Base-by-base conservation (phyloP, 2,888 invertebrate genomes). In the Drosophila affinis region DNA sequence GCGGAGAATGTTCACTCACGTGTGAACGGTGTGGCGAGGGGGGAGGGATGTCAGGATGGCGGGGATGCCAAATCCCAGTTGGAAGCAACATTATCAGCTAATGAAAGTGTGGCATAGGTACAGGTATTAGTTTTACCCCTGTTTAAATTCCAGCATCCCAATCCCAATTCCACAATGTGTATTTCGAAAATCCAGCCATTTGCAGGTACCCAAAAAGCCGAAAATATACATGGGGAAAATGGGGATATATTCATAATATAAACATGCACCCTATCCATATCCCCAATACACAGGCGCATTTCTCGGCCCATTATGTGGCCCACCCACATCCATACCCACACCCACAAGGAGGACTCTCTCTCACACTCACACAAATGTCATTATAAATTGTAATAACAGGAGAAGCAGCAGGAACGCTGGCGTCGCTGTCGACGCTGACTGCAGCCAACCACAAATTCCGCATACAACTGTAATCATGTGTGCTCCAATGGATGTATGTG, bases 331-430 rank as follows among this genome's bases (percentile, higher is more conserved):
- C 51, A 58, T 14, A 52, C 47, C 53, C 21, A 62, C 51, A 49
- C 45, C 59, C 47, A 64, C 21, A 49, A 32, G 44, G 24, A 46
- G 52, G 34, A 34, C 32, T 12, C 48, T 12, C 32, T 52, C 34
- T 52, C 21, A 62, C 49, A 72, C 63, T 64, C 77, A 89, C 68
- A 77, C 87, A 82, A 85, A 88, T 88, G 90, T 89, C 89, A 88
- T 88, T 88, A 88, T 88, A 88, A 88, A 88, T 88, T 88, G 89
- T 89, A 89, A 88, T 89, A 89, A 88, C 85, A 87, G 77, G 68
- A 73, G 39, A n/a, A 39, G 39, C 14, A 39, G 76, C 86, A 80
- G 76, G 64, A 78, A 77, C 76, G 89, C 73, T 56, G 62, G 64
- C 74, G 62, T 39, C 67, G 32, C 48, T 39, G 65, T 55, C 60